phyloP scores from a whole-genome alignment of 2,888 invertebrate genomes.

The Didymodactylos carnosus region DNA sequence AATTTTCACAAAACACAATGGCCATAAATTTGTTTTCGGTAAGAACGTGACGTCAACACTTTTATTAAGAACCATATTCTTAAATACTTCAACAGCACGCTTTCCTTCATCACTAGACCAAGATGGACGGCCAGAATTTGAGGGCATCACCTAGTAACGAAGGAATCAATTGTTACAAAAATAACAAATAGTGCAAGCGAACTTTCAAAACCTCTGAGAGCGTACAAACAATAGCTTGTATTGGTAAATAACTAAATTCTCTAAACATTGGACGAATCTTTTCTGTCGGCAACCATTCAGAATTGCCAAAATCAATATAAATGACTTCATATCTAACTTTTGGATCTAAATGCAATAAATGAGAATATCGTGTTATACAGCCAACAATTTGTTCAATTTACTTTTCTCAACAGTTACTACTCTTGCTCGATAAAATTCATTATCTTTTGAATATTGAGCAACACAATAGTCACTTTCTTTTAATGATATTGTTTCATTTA shows the following conservation, averaged over 20 bases:
- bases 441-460: background rate
- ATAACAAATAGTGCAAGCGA: background rate
- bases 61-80: background rate
- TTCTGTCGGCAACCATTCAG: background rate
- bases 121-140: too few species aligned
- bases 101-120: background rate
- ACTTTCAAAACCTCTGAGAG: too few species aligned
- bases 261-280: background rate
- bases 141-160: background rate
- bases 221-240: background rate
- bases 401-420: background rate
- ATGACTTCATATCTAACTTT: background rate
- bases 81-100: background rate
- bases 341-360: background rate
- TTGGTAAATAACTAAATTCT: background rate
- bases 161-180: background rate
- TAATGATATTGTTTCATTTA: background rate
- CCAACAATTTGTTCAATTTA: background rate
- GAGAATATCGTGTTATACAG: background rate
- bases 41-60: background rate
- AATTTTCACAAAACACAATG: background rate
- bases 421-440: background rate
- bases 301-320: background rate
- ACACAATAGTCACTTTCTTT: background rate
- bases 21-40: background rate